phyloP scores from a whole-genome alignment of 2,113 vertebrate genomes.

The Oryctolagus cuniculus region mOryCun1.1 NC_091438.1:88582001-88582500 shows the following conservation, averaged over 20 bases:
- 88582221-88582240: not conserved
- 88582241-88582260: not conserved
- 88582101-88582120: not conserved
- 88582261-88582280: not conserved
- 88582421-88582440: conserved; percentile 3
- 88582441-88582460: not conserved
- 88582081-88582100: not conserved
- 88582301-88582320: not conserved
- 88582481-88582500: not conserved
- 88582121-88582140: not conserved
- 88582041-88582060: not conserved
- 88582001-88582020: not conserved
- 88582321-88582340: not conserved
- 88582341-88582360: not conserved
- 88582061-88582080: not conserved
- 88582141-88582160: not conserved
- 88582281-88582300: fast-evolving
- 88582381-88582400: not conserved
- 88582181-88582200: not conserved
- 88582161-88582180: not conserved
- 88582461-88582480: not conserved
- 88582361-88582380: not conserved
- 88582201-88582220: not conserved
- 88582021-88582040: not conserved
- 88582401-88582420: not conserved